phyloP scores from a whole-genome alignment of 2,113 vertebrate species.

The Donacobius atricapilla region DNA sequence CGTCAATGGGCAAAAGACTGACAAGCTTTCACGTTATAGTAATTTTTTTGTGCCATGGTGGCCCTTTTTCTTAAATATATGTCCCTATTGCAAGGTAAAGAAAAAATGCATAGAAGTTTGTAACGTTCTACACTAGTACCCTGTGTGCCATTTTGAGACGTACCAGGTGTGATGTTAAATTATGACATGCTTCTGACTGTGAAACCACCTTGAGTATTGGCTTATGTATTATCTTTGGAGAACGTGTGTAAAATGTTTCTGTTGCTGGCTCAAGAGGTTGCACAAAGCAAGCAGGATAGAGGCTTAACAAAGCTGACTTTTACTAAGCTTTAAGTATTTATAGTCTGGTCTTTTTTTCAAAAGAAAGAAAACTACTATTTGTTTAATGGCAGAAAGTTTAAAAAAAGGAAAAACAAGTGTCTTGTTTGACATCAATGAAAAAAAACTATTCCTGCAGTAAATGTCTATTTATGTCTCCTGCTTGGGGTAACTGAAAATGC shows the following conservation, averaged over 20 bases:
- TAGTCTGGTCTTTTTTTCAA: background rate
- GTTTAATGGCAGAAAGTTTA: background rate
- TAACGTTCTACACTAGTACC: background rate
- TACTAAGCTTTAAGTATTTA: background rate
- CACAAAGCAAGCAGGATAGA: background rate
- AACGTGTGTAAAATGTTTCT: rapidly evolving
- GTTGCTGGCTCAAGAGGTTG: background rate
- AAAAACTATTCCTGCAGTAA: background rate
- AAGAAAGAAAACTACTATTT: background rate
- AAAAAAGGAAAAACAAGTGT: background rate
- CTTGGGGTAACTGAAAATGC: background rate
- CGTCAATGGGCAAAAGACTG: background rate
- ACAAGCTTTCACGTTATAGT: background rate
- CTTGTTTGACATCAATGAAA: background rate
- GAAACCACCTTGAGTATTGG: background rate
- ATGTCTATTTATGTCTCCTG: background rate
- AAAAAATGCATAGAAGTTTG: background rate
- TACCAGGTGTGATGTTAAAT: background rate
- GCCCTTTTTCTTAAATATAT: background rate
- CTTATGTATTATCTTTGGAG: background rate
- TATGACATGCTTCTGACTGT: background rate
- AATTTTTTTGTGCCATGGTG: rapidly evolving
- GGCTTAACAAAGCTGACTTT: background rate
- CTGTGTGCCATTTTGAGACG: rapidly evolving
- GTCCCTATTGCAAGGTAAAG: background rate